These are phyloP conservation scores for Brenthis daphne DNA, from an alignment of 2,888 invertebrate genomes.

Conservation along the genomic window DNA sequence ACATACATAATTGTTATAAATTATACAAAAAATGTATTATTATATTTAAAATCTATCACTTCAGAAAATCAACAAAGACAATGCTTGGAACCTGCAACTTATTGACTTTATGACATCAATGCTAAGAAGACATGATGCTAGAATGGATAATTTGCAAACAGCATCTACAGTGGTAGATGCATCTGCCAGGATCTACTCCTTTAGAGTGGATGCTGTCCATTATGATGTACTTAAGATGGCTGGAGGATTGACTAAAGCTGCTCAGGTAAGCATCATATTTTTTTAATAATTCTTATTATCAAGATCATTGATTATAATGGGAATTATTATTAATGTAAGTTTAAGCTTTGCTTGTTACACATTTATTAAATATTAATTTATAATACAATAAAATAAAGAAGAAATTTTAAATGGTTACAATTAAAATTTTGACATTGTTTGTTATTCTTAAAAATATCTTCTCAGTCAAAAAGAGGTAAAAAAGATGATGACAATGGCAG, in stretches of 20 bases:
- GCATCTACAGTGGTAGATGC: constrained; percentile 94
- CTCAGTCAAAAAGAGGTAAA: constrained; percentile 74
- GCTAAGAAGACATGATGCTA: constrained; percentile 86
- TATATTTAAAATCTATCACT: constrained; percentile 43
- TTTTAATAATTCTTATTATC: background rate
- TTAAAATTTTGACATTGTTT: background rate
- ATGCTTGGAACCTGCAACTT: constrained; percentile 93
- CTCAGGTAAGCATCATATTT: constrained; percentile 57
- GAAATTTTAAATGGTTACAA: background rate
- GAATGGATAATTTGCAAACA: constrained; percentile 88
- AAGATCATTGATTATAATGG: background rate
- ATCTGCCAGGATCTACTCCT: constrained; percentile 93
- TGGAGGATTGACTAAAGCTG: constrained; percentile 83
- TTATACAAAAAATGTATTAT: background rate
- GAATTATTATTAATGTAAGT: background rate
- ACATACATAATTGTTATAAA: background rate
- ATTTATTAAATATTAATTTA: background rate
- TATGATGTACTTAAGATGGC: constrained; percentile 90
- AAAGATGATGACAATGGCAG: constrained; percentile 65
- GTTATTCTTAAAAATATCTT: background rate
- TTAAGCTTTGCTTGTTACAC: background rate
- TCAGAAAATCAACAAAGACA: constrained; percentile 93
- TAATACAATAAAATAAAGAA: too few relatives aligned
- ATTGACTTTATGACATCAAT: constrained; percentile 93
- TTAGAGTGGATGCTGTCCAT: constrained; percentile 93